phyloP scores from a whole-genome alignment of 35 echinoderm and acorn worm genomes.

The Ophioderma brevispina region DNA sequence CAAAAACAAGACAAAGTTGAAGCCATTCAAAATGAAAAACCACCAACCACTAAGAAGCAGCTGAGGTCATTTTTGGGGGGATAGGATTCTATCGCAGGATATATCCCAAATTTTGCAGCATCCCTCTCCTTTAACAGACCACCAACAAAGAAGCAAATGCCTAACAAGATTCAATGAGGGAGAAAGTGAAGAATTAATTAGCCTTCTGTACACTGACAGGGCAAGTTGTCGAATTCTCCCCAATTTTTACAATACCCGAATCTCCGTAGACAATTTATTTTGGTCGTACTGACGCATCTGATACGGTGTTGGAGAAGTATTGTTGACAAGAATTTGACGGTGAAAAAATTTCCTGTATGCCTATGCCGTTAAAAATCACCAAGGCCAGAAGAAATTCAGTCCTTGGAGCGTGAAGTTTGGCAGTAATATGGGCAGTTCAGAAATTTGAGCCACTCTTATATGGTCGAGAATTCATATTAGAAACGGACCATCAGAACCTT shows the following conservation, averaged over 20 bases:
- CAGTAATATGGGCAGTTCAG: slow-evolving; percentile 31
- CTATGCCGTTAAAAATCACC: slow-evolving; percentile 19
- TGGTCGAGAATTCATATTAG: slow-evolving; percentile 35
- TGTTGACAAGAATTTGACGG: background rate
- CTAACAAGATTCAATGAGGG: slow-evolving; percentile 29
- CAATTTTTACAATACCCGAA: slow-evolving; percentile 53
- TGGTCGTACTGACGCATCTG: slow-evolving; percentile 34
- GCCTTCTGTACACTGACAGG: slow-evolving; percentile 42
- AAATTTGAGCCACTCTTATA: slow-evolving; percentile 54
- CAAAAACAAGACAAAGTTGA: slow-evolving; percentile 35
- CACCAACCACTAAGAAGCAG: slow-evolving; percentile 47
- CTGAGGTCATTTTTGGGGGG: slow-evolving; percentile 48
- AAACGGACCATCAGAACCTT: slow-evolving; percentile 54
- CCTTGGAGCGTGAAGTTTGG: slow-evolving; percentile 52
- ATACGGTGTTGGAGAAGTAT: slow-evolving; percentile 11
- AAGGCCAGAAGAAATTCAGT: slow-evolving; percentile 1
- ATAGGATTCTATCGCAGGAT: slow-evolving; percentile 9
- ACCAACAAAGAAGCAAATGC: slow-evolving; percentile 20
- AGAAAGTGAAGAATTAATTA: slow-evolving; percentile 10
- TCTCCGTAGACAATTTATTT: slow-evolving; percentile 22
- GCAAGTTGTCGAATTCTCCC: background rate
- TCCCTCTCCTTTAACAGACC: slow-evolving; percentile 31
- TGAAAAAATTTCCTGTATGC: slow-evolving; percentile 10
- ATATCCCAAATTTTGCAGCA: slow-evolving; percentile 46
- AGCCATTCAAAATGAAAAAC: slow-evolving; percentile 26